phyloP scores from a whole-genome alignment of 2,113 vertebrate genomes.

The Caloenas nicobarica region DNA sequence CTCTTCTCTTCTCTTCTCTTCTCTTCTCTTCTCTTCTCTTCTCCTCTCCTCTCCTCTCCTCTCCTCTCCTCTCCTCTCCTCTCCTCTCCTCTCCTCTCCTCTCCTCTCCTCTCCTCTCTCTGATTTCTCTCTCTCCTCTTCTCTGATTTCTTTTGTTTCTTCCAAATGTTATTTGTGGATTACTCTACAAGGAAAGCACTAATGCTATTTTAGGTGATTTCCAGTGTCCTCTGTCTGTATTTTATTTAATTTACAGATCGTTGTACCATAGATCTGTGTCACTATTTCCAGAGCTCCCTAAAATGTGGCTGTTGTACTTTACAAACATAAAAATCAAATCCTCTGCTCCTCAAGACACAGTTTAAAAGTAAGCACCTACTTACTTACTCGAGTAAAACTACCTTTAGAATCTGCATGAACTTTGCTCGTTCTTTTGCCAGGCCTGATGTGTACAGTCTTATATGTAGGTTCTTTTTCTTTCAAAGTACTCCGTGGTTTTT shows the following conservation, averaged over 20 bases:
- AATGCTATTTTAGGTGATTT: constrained; percentile 23
- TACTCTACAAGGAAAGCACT: background rate
- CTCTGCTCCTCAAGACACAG: background rate
- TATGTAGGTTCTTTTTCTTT: background rate
- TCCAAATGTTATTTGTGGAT: constrained; percentile 23
- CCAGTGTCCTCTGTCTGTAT: background rate
- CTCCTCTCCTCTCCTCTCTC: too few species aligned
- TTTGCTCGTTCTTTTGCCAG: background rate
- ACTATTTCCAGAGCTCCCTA: background rate
- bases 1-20: too few species aligned
- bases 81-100: too few species aligned
- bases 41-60: too few species aligned
- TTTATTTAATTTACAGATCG: constrained; percentile 14
- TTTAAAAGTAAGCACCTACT: background rate
- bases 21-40: too few species aligned
- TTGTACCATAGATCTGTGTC: background rate
- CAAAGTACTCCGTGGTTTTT: background rate
- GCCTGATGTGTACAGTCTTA: background rate
- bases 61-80: too few species aligned
- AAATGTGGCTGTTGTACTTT: background rate
- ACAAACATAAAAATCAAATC: background rate
- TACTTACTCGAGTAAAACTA: background rate
- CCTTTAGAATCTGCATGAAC: background rate
- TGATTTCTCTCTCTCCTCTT: background rate
- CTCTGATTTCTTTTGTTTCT: constrained; percentile 2